phyloP scores from a whole-genome alignment of 2,113 vertebrate genomes.

The Bufo bufo region DNA sequence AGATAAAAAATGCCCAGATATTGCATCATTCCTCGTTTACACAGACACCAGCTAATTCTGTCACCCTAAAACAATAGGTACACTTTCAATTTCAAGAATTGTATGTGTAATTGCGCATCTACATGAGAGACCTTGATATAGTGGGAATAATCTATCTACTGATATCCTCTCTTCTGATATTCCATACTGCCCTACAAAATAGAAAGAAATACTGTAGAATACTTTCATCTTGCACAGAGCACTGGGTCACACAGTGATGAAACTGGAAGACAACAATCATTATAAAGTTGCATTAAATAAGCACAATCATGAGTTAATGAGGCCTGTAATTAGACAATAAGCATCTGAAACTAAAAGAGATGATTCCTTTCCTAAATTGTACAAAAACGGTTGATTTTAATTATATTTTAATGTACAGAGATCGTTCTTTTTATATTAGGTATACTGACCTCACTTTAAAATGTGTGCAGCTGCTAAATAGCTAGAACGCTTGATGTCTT shows the following conservation, averaged over 20 bases:
- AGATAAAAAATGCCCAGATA: too few relatives aligned
- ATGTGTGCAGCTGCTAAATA: neutral
- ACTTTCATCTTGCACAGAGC: neutral
- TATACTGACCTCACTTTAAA: constrained; percentile 53
- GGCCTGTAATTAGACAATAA: constrained; percentile 72
- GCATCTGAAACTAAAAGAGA: constrained; percentile 68
- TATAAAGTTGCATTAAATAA: constrained; percentile 73
- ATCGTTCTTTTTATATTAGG: constrained; percentile 56
- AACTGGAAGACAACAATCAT: constrained; percentile 59
- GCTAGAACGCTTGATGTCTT: neutral
- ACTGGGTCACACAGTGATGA: constrained; percentile 40
- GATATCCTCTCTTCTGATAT: neutral
- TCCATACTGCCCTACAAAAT: neutral
- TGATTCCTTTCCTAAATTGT: constrained; percentile 62
- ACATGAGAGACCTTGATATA: neutral
- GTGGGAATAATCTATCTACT: neutral
- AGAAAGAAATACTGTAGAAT: neutral
- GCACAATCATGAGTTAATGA: constrained; percentile 72
- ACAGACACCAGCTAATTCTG: too few relatives aligned
- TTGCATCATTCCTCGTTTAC: too few relatives aligned
- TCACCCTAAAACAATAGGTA: too few relatives aligned
- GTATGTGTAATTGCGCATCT: neutral
- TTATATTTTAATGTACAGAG: constrained; percentile 71
- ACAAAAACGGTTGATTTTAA: constrained; percentile 61
- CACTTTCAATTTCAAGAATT: too few relatives aligned